Evolutionary conservation across 2,888 invertebrate genomes (phyloP).

Genomic region (Corbicula japonica): DNA sequence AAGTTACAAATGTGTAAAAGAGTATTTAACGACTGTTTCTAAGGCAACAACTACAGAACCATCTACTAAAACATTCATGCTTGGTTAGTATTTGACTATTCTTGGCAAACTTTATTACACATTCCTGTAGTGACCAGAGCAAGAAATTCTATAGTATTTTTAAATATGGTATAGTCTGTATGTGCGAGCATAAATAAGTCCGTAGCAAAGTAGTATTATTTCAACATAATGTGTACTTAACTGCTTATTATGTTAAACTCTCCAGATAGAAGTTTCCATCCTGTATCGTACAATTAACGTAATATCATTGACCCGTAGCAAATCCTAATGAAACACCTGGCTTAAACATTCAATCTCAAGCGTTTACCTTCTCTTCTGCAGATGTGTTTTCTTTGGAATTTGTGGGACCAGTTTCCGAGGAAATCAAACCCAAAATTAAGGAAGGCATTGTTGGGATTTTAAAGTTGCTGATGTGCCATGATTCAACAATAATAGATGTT

Average conservation of each 20-base stretch:
- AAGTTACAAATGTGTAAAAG: constrained; percentile 21
- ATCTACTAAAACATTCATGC: background rate
- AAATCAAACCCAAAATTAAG: constrained; percentile 23
- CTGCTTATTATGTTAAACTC: too few relatives aligned
- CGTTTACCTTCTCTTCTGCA: constrained; percentile 11
- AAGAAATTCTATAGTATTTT: background rate
- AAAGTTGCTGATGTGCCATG: constrained; percentile 39
- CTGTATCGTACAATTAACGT: too few relatives aligned
- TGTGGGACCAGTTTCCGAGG: constrained; percentile 13
- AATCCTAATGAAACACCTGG: too few relatives aligned
- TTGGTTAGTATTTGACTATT: background rate
- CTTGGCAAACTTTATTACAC: background rate
- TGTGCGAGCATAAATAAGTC: background rate
- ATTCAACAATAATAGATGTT: constrained; percentile 36
- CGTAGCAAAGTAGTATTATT: constrained; percentile 11
- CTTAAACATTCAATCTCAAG: too few relatives aligned
- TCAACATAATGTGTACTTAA: background rate
- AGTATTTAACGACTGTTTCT: background rate
- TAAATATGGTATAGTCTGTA: background rate
- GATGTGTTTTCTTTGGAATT: constrained; percentile 55
- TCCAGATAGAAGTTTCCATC: too few relatives aligned
- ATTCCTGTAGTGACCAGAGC: background rate
- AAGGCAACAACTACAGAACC: background rate
- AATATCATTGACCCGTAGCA: too few relatives aligned
- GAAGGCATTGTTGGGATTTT: constrained; percentile 34